Conservation (phyloP, 2,113 vertebrate species). For the Hipposideros armiger region DNA sequence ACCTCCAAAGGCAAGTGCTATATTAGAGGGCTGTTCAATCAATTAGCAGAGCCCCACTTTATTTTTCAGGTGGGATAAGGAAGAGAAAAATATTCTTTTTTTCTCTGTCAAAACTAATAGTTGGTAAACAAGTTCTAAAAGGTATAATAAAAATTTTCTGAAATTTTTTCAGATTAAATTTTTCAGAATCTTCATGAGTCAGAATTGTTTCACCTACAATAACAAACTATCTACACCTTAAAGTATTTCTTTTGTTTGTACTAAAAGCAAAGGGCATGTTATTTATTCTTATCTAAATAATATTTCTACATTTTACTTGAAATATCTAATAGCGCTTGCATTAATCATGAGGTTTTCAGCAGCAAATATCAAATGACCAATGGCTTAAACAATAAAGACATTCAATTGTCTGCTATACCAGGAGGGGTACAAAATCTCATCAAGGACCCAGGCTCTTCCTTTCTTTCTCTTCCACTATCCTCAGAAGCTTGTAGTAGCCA, state of each 20-base stretch:
- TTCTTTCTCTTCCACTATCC: background rate
- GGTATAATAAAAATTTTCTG: background rate
- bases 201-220: background rate
- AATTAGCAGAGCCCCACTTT: background rate
- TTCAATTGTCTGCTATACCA: background rate
- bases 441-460: background rate
- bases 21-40: background rate
- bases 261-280: background rate
- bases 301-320: background rate
- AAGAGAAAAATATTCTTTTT: background rate
- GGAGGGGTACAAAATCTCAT: background rate
- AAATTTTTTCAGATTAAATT: background rate
- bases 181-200: conserved; percentile 12
- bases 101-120: background rate
- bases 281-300: background rate
- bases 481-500: background rate
- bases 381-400: background rate
- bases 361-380: background rate
- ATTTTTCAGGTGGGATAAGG: background rate
- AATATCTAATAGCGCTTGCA: background rate
- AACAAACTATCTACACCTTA: background rate
- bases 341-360: background rate
- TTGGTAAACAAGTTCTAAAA: background rate
- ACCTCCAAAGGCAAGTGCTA: background rate
- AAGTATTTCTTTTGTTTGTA: conserved; percentile 8